phyloP scores from a whole-genome alignment of 2,797 vertebrate genomes.

The Helicolenus hilgendorfi region DNA sequence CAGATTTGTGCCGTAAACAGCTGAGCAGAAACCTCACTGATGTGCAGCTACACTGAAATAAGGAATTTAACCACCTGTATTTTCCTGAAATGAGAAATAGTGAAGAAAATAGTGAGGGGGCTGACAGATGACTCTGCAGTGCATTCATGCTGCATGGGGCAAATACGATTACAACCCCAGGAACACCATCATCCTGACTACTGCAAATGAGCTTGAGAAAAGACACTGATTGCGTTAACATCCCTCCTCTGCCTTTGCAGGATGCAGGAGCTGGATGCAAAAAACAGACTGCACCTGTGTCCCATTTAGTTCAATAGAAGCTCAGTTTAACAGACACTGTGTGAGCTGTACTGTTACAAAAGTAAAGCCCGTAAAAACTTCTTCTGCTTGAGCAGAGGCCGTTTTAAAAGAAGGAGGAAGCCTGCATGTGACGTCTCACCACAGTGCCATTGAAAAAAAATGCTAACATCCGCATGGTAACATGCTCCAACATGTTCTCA shows the following conservation, averaged over 20 bases:
- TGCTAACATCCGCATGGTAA: no score
- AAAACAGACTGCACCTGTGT: neutral
- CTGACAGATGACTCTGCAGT: neutral
- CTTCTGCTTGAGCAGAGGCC: neutral
- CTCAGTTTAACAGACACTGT: neutral
- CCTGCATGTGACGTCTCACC: neutral
- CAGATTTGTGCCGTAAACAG: neutral
- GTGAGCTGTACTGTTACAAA: neutral
- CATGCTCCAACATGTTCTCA: no score
- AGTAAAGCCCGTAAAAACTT: neutral
- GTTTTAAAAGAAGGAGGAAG: neutral
- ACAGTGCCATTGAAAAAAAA: no score
- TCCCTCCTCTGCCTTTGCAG: neutral
- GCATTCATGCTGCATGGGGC: neutral
- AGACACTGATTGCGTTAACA: neutral
- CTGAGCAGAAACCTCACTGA: neutral
- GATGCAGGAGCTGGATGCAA: neutral
- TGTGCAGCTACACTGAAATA: neutral
- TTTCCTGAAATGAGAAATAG: neutral
- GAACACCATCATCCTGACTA: neutral
- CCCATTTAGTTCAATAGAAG: neutral
- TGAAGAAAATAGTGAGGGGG: neutral
- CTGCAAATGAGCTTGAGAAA: neutral
- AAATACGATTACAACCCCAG: neutral
- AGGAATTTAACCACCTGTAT: neutral